Percentiles rank a stretch among this genome's conserved stretches.
phyloP scores from a whole-genome alignment of 2,797 vertebrate species.

The Mareca strepera region DNA sequence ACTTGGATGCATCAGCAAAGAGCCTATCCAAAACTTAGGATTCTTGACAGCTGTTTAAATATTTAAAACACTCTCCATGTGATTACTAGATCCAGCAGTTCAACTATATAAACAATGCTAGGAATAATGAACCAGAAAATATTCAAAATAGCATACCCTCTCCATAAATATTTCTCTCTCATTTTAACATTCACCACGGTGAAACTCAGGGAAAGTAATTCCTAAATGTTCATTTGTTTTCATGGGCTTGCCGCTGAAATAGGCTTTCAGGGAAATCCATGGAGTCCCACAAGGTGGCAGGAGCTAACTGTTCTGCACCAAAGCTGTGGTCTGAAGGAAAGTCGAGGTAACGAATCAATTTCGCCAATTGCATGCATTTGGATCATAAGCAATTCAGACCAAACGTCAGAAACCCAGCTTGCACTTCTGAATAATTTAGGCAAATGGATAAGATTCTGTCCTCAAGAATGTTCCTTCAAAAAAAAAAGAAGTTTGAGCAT shows the following conservation, averaged over 20 bases:
- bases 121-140: slow-evolving; percentile 12
- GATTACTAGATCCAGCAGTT: neutral
- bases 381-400: neutral
- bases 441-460: neutral
- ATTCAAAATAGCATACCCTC: neutral
- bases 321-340: neutral
- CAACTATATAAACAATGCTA: neutral
- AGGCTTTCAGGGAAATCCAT: neutral
- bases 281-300: slow-evolving; percentile 69
- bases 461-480: neutral
- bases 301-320: slow-evolving; percentile 28
- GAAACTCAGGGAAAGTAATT: neutral
- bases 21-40: slow-evolving; percentile 7
- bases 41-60: slow-evolving; percentile 49
- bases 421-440: neutral
- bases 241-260: neutral
- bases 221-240: neutral
- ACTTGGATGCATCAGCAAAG: neutral
- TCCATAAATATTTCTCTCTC: slow-evolving; percentile 22
- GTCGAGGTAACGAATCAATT: neutral
- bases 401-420: neutral
- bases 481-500: neutral
- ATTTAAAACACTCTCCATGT: slow-evolving; percentile 9
- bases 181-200: neutral
- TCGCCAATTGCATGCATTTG: neutral